Base-by-base conservation (phyloP, 2,888 invertebrate species). In the Troilus luridus region DNA sequence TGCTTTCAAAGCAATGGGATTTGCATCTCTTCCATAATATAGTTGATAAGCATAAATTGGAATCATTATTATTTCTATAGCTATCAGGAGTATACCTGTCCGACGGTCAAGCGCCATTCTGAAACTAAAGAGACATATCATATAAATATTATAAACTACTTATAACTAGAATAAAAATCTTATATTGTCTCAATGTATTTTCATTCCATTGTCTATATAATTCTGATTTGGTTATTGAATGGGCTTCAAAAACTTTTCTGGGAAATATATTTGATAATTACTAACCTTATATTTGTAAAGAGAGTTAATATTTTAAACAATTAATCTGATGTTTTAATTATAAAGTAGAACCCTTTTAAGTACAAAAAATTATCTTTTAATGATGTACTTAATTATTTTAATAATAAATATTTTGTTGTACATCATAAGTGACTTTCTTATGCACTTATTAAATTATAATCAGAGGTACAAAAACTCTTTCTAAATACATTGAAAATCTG, bases 21-120 rank as follows among this genome's bases (percentile, higher is more conserved):
- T 60, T 12, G 91, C 91, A 54, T 91, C 91, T 60, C 91, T 54
- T 41, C 88, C 91, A 85, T 91, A 91, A 17, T 77, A 54, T 12
- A 54, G 19, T 21, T 77, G 67, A 56, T 77, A 85, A 54, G 54
- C 81, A 58, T 54, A 89, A 21, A 60, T 11, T 27, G 56, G 24
- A 17, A 91, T 85, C 62, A 91, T 89, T 9, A 85, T 67, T n/a
- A 85, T 60, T 64, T 91, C 58, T 10, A 91, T 62, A 9, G 60
- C 59, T 17, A 91, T 59, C 17, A 91, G 58, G n/a, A 62, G 62
- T 41, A 91, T 14, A 27, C 62, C 90, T n/a, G 85, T 81, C 59
- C 59, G 90, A 8, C 90, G 72, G 88, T 88, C 90, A 27, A 64
- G 58, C 10, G 64, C 64, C 88, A 62, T 85, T 85, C 56, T 85